Conservation (phyloP, 92 coral and sea anemone species). For the Scolanthus callimorphus region DNA sequence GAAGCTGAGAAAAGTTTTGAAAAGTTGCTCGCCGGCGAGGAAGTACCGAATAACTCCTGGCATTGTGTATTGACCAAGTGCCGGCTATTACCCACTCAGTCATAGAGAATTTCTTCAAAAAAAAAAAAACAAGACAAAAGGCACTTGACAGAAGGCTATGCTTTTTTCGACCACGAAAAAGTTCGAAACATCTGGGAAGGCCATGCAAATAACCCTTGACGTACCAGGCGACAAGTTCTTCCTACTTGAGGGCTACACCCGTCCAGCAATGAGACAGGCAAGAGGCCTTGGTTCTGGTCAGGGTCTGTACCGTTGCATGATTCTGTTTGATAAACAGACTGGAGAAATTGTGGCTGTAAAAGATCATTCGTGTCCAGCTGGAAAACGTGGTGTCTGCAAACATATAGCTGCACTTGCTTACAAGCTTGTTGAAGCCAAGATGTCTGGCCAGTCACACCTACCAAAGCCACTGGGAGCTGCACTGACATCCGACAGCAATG, state of each 20-base stretch:
- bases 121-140: conserved; percentile 10
- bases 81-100: too few relatives aligned
- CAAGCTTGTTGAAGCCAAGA: too few relatives aligned
- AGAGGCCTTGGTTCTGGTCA: conserved; percentile 26
- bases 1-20: too few relatives aligned
- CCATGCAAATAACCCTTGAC: conserved; percentile 24
- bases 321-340: conserved; percentile 34
- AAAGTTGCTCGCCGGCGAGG: too few relatives aligned
- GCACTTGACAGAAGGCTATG: conserved; percentile 39
- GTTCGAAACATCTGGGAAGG: conserved; percentile 46
- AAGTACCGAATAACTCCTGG: too few relatives aligned
- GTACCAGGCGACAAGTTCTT: conserved; percentile 30
- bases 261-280: conserved; percentile 53
- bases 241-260: conserved; percentile 46
- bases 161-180: conserved; percentile 41
- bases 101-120: conserved; percentile 20
- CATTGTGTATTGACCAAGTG: too few relatives aligned
- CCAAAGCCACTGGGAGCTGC: conserved; percentile 36
- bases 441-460: conserved; percentile 25
- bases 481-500: conserved; percentile 38
- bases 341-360: conserved; percentile 39
- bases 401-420: conserved; percentile 45
- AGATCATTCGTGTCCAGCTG: conserved; percentile 51
- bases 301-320: conserved; percentile 38
- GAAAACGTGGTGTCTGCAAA: conserved; percentile 46